These are phyloP conservation scores for Trachymyrmex cornetzi DNA, from an alignment of 1,140 invertebrate species.

Conservation along the genomic window DNA sequence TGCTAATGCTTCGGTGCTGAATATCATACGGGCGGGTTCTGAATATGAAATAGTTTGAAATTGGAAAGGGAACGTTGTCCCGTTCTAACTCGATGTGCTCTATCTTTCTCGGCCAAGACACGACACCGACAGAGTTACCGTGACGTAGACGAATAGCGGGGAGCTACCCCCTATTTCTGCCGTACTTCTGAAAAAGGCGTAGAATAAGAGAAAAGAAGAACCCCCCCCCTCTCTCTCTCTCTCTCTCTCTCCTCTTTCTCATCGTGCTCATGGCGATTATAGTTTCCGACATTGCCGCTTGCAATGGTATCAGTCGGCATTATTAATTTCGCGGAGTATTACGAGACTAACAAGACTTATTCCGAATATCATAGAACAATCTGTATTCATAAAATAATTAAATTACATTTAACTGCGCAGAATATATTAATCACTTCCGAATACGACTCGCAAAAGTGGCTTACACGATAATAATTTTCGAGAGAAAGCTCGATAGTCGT, in stretches of 20 bases:
- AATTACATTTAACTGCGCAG: slow-evolving; percentile 1
- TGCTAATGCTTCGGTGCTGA: slow-evolving; percentile 72
- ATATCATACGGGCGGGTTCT: slow-evolving; percentile 73
- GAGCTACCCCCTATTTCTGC: not conserved
- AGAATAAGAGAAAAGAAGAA: not conserved
- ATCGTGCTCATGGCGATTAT: slow-evolving; percentile 16
- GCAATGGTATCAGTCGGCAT: not conserved
- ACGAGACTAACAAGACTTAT: not conserved
- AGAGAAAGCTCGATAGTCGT: not conserved
- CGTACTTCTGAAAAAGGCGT: slow-evolving; percentile 8
- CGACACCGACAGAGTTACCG: not conserved
- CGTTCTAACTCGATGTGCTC: slow-evolving; percentile 60
- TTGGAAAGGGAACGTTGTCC: slow-evolving; percentile 71
- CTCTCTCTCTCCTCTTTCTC: not conserved
- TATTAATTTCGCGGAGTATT: slow-evolving; percentile 7
- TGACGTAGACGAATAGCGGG: slow-evolving; percentile 34
- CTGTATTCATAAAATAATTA: slow-evolving; percentile 26
- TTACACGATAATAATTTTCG: not conserved
- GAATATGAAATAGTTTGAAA: slow-evolving; percentile 78
- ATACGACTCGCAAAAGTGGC: not conserved
- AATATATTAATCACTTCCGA: slow-evolving; percentile 21
- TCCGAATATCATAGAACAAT: not conserved
- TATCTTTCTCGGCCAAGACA: slow-evolving; percentile 18
- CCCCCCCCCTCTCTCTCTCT: no score
- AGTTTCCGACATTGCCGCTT: not conserved